phyloP scores from a whole-genome alignment of 2,888 invertebrate genomes.

The Hydroisotoma schaefferi region DNA sequence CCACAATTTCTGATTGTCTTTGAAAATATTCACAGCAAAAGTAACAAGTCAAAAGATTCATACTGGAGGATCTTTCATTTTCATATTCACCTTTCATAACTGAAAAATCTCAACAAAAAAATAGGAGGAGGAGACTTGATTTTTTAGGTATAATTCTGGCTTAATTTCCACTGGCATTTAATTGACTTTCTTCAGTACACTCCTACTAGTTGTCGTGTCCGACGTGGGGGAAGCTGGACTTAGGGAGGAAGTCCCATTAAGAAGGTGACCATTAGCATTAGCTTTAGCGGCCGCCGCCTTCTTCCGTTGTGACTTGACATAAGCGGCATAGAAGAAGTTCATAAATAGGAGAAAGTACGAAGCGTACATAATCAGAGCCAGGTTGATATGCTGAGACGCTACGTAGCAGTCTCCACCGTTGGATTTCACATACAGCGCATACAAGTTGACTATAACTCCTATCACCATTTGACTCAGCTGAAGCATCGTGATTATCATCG shows the following conservation, averaged over 20 bases:
- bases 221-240: too few species aligned
- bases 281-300: conserved; percentile 2
- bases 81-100: background rate
- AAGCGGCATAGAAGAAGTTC: conserved; percentile 88
- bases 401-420: conserved; percentile 73
- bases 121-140: background rate
- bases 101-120: background rate
- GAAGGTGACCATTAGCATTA: background rate
- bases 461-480: conserved; percentile 60
- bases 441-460: conserved; percentile 84
- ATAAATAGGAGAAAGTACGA: conserved; percentile 91
- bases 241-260: too few species aligned
- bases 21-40: background rate
- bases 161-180: background rate
- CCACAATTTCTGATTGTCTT: background rate
- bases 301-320: conserved; percentile 51
- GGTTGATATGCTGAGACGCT: conserved; percentile 75
- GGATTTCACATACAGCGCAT: conserved; percentile 66
- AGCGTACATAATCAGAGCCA: conserved; percentile 88
- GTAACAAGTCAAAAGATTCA: background rate
- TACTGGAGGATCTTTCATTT: background rate
- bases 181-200: background rate
- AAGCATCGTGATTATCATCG: conserved; percentile 80
- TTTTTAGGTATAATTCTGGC: background rate
- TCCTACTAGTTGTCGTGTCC: too few species aligned